These are phyloP conservation scores for Drosophila pseudoananassae DNA, from an alignment of 1,140 invertebrate genomes.

Conservation along the genomic window DNA sequence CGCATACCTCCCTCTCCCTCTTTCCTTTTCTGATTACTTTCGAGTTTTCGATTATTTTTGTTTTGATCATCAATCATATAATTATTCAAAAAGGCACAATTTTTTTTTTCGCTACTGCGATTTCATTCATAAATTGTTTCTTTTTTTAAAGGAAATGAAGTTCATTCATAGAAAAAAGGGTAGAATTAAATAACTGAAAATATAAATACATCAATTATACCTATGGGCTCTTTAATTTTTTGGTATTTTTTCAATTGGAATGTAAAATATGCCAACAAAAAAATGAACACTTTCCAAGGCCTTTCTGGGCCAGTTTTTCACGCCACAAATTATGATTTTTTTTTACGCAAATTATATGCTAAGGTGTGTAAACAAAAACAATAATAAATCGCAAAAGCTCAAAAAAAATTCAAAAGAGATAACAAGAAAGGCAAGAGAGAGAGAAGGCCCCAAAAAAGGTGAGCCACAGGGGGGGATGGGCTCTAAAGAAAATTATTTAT, in stretches of 20 bases:
- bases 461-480: not conserved
- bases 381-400: conserved; percentile 27
- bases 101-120: not conserved
- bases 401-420: conserved; percentile 10
- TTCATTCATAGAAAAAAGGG: not conserved
- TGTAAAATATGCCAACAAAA: no score
- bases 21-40: conserved; percentile 4
- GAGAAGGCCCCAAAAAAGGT: not conserved
- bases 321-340: conserved; percentile 6
- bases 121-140: conserved; percentile 25
- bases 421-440: conserved; percentile 12
- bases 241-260: no score
- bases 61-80: conserved; percentile 10
- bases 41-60: not conserved
- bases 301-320: not conserved
- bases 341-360: conserved; percentile 29
- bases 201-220: not conserved
- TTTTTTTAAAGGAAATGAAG: no score
- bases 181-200: not conserved
- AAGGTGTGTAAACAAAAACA: conserved; percentile 45
- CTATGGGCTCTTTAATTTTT: no score
- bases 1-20: conserved; percentile 1
- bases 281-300: no score
- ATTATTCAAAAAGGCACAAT: not conserved
- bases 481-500: conserved; percentile 24